Conservation (phyloP, 1,140 invertebrate species). For the Agraylea sexmaculata region DNA sequence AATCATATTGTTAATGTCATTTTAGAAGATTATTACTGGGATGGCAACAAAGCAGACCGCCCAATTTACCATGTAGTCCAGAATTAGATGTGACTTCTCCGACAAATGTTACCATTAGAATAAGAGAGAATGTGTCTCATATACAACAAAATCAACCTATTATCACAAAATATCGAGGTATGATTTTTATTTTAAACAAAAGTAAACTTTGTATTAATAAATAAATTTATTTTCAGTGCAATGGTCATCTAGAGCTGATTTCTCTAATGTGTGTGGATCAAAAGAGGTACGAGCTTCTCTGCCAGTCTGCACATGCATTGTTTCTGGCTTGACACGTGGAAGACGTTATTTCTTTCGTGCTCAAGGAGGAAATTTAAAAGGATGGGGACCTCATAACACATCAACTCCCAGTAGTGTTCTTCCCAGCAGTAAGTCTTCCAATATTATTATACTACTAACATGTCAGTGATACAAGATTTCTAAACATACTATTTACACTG, state of each 20-base stretch:
- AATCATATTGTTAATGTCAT: constrained; percentile 9
- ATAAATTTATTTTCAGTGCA: constrained; percentile 47
- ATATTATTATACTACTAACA: constrained; percentile 2
- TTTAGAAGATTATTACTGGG: constrained; percentile 44
- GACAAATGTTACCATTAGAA: constrained; percentile 60
- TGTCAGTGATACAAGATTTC: neutral
- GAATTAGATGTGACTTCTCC: constrained; percentile 73
- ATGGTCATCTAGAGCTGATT: constrained; percentile 78
- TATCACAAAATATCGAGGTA: constrained; percentile 84
- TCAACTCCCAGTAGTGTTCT: constrained; percentile 71
- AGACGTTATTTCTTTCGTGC: constrained; percentile 79
- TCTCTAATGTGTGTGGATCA: constrained; percentile 62
- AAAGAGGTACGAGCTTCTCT: constrained; percentile 59
- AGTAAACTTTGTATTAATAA: constrained; percentile 1
- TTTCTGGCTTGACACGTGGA: constrained; percentile 66
- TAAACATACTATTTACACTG: neutral
- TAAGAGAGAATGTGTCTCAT: constrained; percentile 54
- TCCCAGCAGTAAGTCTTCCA: constrained; percentile 68
- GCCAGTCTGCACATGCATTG: constrained; percentile 22
- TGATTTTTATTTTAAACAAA: constrained; percentile 7
- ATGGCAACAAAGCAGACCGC: constrained; percentile 56
- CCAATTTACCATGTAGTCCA: constrained; percentile 65
- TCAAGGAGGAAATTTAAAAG: constrained; percentile 79
- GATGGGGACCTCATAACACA: constrained; percentile 65
- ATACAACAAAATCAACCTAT: constrained; percentile 48